Percentiles rank a stretch among this genome's conserved stretches.
Conservation (phyloP, 2,797 vertebrate species). For the Galago senegalensis region DNA sequence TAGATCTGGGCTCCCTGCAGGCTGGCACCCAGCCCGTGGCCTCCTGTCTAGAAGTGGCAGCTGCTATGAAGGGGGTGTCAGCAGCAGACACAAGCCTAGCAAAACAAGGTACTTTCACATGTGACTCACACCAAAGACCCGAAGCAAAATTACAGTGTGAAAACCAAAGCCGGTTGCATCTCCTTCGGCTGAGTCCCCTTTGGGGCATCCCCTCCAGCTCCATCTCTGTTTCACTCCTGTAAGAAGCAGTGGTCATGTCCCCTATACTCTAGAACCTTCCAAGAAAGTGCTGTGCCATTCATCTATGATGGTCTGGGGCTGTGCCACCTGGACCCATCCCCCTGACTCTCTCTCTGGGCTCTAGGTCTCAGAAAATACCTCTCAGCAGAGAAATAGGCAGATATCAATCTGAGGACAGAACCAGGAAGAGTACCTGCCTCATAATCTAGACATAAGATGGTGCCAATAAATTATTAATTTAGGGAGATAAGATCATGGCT, state of each 20-base stretch:
- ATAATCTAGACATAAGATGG: background rate
- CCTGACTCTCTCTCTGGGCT: background rate
- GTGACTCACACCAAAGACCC: slow-evolving; percentile 73
- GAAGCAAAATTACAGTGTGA: slow-evolving; percentile 78
- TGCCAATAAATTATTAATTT: background rate
- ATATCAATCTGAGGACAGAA: background rate
- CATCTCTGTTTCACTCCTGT: background rate
- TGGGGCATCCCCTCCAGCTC: slow-evolving; percentile 73
- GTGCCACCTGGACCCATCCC: too few species aligned
- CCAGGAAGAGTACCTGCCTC: background rate
- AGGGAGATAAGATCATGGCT: background rate
- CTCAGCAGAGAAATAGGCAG: background rate
- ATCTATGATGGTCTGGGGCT: background rate
- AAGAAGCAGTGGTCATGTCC: background rate
- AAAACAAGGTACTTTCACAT: slow-evolving; percentile 80
- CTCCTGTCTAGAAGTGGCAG: slow-evolving; percentile 42
- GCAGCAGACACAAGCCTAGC: slow-evolving; percentile 32
- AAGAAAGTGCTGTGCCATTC: background rate
- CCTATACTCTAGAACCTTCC: slow-evolving; percentile 19
- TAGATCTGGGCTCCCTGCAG: background rate
- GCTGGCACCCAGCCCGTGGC: background rate
- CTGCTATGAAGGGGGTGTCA: slow-evolving; percentile 42
- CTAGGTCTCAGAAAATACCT: background rate
- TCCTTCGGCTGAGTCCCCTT: background rate
- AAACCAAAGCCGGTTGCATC: slow-evolving; percentile 49